Percentiles rank a stretch among this genome's conserved stretches.
Conservation (phyloP, 2,113 vertebrate species). For the Esox niger region DNA sequence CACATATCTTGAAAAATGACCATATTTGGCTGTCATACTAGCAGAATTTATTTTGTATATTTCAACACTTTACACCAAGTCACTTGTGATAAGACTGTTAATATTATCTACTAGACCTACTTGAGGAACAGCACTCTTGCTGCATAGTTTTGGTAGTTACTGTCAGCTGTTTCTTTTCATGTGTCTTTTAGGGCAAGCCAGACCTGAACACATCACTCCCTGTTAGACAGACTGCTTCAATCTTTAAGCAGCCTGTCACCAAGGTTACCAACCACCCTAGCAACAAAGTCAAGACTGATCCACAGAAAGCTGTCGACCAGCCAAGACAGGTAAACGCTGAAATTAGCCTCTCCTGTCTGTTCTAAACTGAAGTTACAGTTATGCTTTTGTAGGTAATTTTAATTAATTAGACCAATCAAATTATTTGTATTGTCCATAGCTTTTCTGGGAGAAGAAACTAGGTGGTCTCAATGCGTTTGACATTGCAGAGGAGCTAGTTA, state of each 20-base stretch:
- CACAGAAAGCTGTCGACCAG: constrained; percentile 98
- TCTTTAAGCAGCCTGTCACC: constrained; percentile 97
- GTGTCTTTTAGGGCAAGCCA: constrained; percentile 83
- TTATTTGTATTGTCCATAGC: constrained; percentile 62
- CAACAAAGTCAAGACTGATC: constrained; percentile 98
- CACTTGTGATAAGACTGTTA: not conserved
- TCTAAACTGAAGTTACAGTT: not conserved
- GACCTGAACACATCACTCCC: constrained; percentile 96
- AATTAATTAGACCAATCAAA: not conserved
- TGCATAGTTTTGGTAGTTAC: not conserved
- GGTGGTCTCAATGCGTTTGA: constrained; percentile 94
- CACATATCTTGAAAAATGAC: not conserved
- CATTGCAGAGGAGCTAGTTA: constrained; percentile 95
- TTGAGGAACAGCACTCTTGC: not conserved
- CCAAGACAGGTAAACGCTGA: constrained; percentile 85
- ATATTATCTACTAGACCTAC: not conserved
- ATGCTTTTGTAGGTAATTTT: too few species aligned
- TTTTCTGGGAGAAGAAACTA: constrained; percentile 99
- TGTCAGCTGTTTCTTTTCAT: not conserved
- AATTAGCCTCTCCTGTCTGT: not conserved
- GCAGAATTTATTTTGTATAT: not conserved
- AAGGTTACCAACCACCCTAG: constrained; percentile 98
- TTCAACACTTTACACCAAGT: not conserved
- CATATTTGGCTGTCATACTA: not conserved
- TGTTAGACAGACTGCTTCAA: constrained; percentile 94